Evolutionary conservation across 2,888 invertebrate genomes (phyloP).

Genomic region (Drosophila borborema): DNA sequence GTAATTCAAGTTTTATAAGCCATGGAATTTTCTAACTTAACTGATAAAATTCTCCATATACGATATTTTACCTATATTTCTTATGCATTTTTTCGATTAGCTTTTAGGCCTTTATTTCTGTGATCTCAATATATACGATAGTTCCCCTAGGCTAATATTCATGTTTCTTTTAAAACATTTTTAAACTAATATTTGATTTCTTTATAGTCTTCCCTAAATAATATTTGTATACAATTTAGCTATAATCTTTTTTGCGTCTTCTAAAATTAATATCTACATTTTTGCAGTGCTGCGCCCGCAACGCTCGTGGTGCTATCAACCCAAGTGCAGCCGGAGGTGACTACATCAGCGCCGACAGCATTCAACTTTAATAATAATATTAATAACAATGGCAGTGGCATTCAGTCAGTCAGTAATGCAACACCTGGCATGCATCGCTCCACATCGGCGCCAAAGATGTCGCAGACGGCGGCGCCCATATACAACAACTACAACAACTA

Average conservation of each 20-base stretch:
- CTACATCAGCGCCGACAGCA: constrained; percentile 22
- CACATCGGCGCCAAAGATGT: constrained; percentile 73
- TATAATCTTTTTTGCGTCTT: background rate
- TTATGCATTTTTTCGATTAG: too few species aligned
- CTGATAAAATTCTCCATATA: too few species aligned
- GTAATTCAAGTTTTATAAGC: background rate
- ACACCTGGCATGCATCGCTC: constrained; percentile 71
- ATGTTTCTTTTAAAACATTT: background rate
- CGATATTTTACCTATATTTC: too few species aligned
- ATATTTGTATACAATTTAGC: too few species aligned
- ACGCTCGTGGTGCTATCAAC: constrained; percentile 30
- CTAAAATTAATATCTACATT: background rate
- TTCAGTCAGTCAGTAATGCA: constrained; percentile 7
- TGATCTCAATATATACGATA: background rate
- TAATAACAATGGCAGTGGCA: constrained; percentile 41
- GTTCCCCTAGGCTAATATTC: background rate
- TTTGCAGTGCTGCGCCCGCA: constrained; percentile 46
- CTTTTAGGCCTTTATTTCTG: too few species aligned
- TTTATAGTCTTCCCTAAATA: background rate
- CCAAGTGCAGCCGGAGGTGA: constrained; percentile 30
- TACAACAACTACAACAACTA: constrained; percentile 68
- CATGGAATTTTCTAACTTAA: too few species aligned
- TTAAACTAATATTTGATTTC: background rate
- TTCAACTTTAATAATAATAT: constrained; percentile 54
- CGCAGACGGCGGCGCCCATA: constrained; percentile 52